Conservation (phyloP, 2,888 invertebrate genomes). For the Drosophila kambysellisi region DNA sequence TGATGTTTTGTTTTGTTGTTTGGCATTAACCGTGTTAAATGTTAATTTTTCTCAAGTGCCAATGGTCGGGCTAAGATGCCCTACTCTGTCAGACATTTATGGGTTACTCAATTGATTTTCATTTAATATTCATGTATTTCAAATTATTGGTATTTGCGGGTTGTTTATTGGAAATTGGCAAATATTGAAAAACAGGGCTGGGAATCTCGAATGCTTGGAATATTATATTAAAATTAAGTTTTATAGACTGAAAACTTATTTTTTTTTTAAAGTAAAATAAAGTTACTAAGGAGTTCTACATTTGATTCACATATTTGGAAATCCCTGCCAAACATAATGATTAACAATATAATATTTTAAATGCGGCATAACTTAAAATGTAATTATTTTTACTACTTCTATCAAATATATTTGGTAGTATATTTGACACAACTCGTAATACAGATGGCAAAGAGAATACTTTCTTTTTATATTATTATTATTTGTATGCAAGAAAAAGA, state of each 20-base stretch:
- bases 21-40: conserved; percentile 75
- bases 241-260: background rate
- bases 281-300: background rate
- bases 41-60: conserved; percentile 74
- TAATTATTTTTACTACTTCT: background rate
- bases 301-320: background rate
- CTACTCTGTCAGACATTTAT: conserved; percentile 33
- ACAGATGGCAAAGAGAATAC: background rate
- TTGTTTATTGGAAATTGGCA: conserved; percentile 65
- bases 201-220: background rate
- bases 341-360: background rate
- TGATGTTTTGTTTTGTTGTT: conserved; percentile 71
- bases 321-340: background rate
- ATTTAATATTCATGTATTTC: conserved; percentile 68
- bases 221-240: background rate
- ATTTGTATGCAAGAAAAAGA: background rate
- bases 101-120: conserved; percentile 58
- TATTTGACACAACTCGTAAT: background rate
- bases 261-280: background rate
- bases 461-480: background rate
- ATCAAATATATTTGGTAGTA: background rate
- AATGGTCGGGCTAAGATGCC: conserved; percentile 40
- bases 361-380: background rate
- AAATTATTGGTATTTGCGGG: conserved; percentile 58
- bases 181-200: conserved; percentile 25